Conservation (phyloP, 2,888 invertebrate species). For the Drosophila gaucha region DNA sequence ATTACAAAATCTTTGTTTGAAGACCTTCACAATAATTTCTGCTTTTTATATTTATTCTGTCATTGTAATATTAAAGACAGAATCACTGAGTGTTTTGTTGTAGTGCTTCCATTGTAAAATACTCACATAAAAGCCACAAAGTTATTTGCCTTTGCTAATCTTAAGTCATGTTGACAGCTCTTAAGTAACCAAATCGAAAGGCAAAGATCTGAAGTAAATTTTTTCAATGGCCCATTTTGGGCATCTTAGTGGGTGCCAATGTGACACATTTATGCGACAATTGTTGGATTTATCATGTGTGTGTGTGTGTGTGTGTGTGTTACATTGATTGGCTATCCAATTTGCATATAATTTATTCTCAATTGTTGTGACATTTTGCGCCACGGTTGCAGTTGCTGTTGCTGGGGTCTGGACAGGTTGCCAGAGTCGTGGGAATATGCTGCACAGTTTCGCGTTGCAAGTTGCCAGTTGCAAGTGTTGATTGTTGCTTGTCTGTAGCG, state of each 20-base stretch:
- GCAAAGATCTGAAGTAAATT: conserved; percentile 15
- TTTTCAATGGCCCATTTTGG: conserved; percentile 30
- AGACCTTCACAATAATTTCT: too few species aligned
- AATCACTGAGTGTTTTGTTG: too few species aligned
- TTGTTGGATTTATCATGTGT: conserved; percentile 44
- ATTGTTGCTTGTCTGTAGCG: conserved; percentile 32
- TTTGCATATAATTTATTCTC: conserved; percentile 79
- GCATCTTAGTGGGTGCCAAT: conserved; percentile 51
- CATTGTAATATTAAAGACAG: too few species aligned
- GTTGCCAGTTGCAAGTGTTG: conserved; percentile 25
- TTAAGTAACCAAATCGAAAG: conserved; percentile 30
- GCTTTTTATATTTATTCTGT: too few species aligned
- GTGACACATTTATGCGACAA: conserved; percentile 41
- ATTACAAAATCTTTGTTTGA: too few species aligned
- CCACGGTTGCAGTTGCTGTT: conserved; percentile 14
- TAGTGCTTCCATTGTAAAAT: background rate
- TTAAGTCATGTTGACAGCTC: conserved; percentile 36
- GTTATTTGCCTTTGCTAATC: conserved; percentile 9
- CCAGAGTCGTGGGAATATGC: conserved; percentile 64
- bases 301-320: conserved; percentile 13
- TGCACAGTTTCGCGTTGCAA: conserved; percentile 9
- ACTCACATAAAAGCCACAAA: background rate
- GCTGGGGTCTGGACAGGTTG: conserved; percentile 52
- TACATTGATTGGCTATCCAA: conserved; percentile 65
- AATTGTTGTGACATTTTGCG: conserved; percentile 78